Percentiles rank a stretch among this genome's conserved stretches.
phyloP scores from a whole-genome alignment of 2,888 invertebrate species.

The Perizoma affinitatum region DNA sequence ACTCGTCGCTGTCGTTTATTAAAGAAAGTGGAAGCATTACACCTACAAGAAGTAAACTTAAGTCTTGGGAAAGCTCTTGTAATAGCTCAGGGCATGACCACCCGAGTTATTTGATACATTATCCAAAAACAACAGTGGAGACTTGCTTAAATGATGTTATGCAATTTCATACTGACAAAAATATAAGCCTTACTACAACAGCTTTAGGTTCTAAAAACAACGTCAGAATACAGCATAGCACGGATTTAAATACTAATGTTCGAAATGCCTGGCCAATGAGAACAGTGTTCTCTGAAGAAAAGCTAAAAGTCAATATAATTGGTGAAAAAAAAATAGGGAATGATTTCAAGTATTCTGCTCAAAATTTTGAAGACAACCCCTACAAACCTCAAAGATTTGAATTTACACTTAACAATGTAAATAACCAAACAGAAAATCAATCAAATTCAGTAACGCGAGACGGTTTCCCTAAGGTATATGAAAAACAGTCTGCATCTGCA shows the following conservation, averaged over 20 bases:
- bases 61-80: slow-evolving; percentile 35
- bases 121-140: slow-evolving; percentile 35
- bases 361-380: slow-evolving; percentile 4
- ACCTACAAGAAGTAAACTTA: slow-evolving; percentile 16
- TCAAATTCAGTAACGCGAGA: background rate
- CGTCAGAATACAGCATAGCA: background rate
- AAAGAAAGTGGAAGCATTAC: slow-evolving; percentile 22
- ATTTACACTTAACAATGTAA: background rate
- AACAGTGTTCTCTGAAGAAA: slow-evolving; percentile 5
- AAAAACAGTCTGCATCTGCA: background rate
- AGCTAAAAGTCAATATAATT: background rate
- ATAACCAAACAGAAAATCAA: slow-evolving; percentile 1
- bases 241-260: background rate
- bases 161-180: slow-evolving; percentile 28
- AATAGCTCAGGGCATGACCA: slow-evolving; percentile 37
- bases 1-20: slow-evolving; percentile 28
- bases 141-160: slow-evolving; percentile 37
- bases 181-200: background rate
- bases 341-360: slow-evolving; percentile 1
- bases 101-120: slow-evolving; percentile 35
- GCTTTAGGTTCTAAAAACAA: slow-evolving; percentile 7
- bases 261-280: background rate
- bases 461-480: background rate
- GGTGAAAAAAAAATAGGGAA: background rate
- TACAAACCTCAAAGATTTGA: slow-evolving; percentile 5